Conservation (phyloP, 2,888 invertebrate species). For the Harpalus rubripes region DNA sequence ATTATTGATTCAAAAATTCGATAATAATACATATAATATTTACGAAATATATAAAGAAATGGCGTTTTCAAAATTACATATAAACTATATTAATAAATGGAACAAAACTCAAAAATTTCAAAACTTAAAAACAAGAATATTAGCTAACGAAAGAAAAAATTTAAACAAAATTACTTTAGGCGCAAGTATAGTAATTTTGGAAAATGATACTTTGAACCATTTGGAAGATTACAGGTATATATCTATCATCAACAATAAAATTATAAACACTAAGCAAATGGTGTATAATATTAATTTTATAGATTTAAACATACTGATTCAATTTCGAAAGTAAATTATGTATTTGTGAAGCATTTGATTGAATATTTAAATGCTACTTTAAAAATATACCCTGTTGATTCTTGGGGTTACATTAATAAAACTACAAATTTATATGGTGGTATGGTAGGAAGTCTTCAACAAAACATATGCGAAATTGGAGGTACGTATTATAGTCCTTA, state of each 20-base stretch:
- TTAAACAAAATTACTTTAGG: conserved; percentile 76
- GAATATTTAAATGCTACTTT: conserved; percentile 79
- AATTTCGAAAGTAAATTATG: conserved; percentile 80
- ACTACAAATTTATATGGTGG: conserved; percentile 79
- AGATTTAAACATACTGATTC: conserved; percentile 76
- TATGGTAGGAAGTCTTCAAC: conserved; percentile 79
- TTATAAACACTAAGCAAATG: no score
- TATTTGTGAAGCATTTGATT: conserved; percentile 78
- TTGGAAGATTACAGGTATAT: conserved; percentile 78
- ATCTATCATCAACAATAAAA: no score
- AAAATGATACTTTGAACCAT: conserved; percentile 79
- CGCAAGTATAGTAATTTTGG: conserved; percentile 79
- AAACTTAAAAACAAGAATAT: neutral
- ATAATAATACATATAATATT: neutral
- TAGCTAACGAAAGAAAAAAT: conserved; percentile 75
- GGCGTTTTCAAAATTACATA: neutral
- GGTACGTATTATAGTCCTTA: conserved; percentile 72
- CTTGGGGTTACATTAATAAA: conserved; percentile 79
- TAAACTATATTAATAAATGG: neutral
- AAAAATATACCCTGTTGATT: conserved; percentile 77
- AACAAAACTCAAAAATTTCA: neutral
- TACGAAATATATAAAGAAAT: conserved; percentile 15
- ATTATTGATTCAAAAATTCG: conserved; percentile 28
- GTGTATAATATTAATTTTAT: no score
- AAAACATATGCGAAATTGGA: conserved; percentile 80